Conservation (phyloP, 2,113 vertebrate species). For the Acrocephalus kingi region DNA sequence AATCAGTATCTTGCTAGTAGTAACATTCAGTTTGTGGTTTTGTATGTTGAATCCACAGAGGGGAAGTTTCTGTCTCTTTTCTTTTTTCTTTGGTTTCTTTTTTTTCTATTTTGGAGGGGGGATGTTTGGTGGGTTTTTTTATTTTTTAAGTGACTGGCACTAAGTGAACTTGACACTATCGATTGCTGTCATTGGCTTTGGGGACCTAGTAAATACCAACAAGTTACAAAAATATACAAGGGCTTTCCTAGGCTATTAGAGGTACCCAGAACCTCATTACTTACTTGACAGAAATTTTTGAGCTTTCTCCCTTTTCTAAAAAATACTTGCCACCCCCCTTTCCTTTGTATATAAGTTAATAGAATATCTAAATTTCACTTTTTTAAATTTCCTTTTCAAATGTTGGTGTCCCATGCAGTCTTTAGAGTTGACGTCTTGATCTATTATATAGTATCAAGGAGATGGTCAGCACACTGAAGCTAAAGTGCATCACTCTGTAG, state of each 20-base stretch:
- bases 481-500: constrained; percentile 18
- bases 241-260: constrained; percentile 72
- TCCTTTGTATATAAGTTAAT: constrained; percentile 43
- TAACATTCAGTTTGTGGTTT: constrained; percentile 65
- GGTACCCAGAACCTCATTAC: constrained; percentile 55
- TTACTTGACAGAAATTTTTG: constrained; percentile 27
- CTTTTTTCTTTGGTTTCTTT: not conserved
- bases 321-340: not conserved
- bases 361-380: constrained; percentile 2
- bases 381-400: not conserved
- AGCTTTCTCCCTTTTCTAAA: constrained; percentile 47
- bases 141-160: constrained; percentile 65
- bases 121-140: not conserved
- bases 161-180: constrained; percentile 71
- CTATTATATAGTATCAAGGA: constrained; percentile 24
- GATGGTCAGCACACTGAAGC: not conserved
- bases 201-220: constrained; percentile 47
- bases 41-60: constrained; percentile 45
- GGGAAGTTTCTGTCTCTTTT: constrained; percentile 39
- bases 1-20: constrained; percentile 54
- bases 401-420: not conserved
- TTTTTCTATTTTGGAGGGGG: not conserved
- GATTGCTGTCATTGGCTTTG: constrained; percentile 67
- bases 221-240: constrained; percentile 60
- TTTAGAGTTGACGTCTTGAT: constrained; percentile 25